These are phyloP conservation scores for Rhadinocentrus ornatus DNA, from an alignment of 2,797 vertebrate genomes.

Conservation along the genomic window DNA sequence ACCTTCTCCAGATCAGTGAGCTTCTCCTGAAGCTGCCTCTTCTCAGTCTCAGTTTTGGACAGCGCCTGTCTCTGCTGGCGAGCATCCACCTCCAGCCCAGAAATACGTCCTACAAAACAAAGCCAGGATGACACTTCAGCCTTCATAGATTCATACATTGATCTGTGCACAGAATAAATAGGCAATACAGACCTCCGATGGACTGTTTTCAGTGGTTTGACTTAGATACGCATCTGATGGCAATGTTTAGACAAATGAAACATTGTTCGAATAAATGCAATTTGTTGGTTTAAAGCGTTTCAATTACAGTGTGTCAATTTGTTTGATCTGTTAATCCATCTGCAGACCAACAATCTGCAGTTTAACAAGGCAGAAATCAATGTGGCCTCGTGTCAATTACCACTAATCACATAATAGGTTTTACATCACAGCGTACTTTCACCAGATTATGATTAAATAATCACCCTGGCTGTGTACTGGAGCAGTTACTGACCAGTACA, in stretches of 20 bases:
- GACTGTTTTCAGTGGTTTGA: not conserved
- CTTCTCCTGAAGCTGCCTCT: conserved; percentile 94
- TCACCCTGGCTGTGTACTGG: conserved; percentile 25
- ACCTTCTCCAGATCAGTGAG: conserved; percentile 96
- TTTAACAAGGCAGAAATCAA: conserved; percentile 6
- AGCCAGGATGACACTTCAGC: not conserved
- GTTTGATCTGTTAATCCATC: conserved; percentile 7
- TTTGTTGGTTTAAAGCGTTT: not conserved
- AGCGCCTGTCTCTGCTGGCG: conserved; percentile 87
- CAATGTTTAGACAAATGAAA: conserved; percentile 9
- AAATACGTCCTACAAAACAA: conserved; percentile 85
- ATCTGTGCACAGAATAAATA: not conserved
- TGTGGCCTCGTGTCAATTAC: conserved; percentile 26
- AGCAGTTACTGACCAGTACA: not conserved
- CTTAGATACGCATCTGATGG: not conserved
- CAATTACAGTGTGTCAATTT: not conserved
- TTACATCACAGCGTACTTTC: conserved; percentile 25
- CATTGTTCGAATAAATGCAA: not conserved
- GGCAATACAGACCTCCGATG: not conserved
- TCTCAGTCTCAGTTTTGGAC: conserved; percentile 90
- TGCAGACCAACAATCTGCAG: not conserved
- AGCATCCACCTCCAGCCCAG: conserved; percentile 90
- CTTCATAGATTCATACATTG: not conserved
- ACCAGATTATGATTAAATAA: conserved; percentile 33
- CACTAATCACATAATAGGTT: conserved; percentile 28